Evolutionary conservation across 2,113 vertebrate genomes (phyloP).

Genomic region (Hyaena hyaena): DNA sequence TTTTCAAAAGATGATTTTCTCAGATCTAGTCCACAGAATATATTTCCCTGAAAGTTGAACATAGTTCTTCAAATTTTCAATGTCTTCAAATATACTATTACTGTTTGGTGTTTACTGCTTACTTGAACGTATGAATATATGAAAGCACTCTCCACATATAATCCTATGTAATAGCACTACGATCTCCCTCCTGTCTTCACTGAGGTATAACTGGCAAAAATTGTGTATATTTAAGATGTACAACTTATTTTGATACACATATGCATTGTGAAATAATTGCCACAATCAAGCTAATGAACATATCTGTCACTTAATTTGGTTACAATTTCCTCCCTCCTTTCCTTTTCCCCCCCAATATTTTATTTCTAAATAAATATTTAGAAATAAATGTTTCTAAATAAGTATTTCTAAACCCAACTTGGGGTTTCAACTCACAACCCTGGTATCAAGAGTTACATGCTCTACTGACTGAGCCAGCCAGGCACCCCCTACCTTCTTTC

Average conservation of each 20-base stretch:
- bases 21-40: not conserved
- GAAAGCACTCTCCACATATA: not conserved
- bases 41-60: not conserved
- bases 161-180: not conserved
- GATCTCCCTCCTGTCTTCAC: not conserved
- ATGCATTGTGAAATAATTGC: not conserved
- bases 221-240: not conserved
- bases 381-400: not conserved
- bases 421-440: not conserved
- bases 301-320: not conserved
- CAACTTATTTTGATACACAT: not conserved
- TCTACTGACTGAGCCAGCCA: not conserved
- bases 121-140: not conserved
- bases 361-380: not conserved
- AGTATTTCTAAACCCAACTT: not conserved
- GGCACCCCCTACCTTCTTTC: not conserved
- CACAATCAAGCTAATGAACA: not conserved
- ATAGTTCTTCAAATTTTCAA: not conserved
- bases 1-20: not conserved
- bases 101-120: conserved; percentile 3
- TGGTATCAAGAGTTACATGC: not conserved
- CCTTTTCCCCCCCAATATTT: not conserved
- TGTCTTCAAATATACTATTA: conserved; percentile 18
- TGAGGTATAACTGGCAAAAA: not conserved
- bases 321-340: not conserved